Base-by-base conservation (phyloP, 1,140 invertebrate species). In the Agraylea sexmaculata region DNA sequence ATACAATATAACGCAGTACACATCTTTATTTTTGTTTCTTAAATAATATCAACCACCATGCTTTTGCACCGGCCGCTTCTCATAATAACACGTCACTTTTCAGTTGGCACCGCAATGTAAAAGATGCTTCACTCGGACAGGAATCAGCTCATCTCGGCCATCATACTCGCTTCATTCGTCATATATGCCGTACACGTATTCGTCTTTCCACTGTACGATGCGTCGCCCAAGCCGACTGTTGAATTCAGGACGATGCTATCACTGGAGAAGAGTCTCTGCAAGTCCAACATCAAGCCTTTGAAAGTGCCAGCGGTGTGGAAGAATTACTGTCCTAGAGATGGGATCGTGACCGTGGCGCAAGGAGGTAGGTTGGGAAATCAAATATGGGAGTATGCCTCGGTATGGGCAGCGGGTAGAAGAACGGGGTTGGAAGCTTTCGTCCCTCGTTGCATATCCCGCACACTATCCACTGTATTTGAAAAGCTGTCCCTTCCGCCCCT, bases 361-460 rank as follows among this genome's bases (percentile, higher is more conserved):
- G 71, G 70, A 43, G 74, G 73, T 15, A 54, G 74, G 37, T 49
- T 79, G 35, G 78, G 75, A 27, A 77, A 78, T 53, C 73, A 75
- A 49, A 77, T 78, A 52, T 76, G 72, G 68, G 72, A 76, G 42
- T 77, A 77, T 43, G 73, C 70, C 0, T 71, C 72, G 1, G 69
- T 76, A 3, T 77, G 71, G 69, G 75, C 74, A 0, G 55, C 61
- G 49, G 69, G 53, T 47, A 37, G 69, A 40, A 55, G 68, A 32
- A 76, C 74, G 7, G 69, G 73, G 3, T 53, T 76, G 2, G 71
- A 74, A 45, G 66, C 74, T 1, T 73, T 68, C 37, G 60, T 76
- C 39, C 72, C 72, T 17, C 57, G 64, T 37, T 74, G 71, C 44
- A 74, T 74, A 43, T 56, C 66, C 13, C 59, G 62, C 20, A 71